Conservation (phyloP, 2,113 vertebrate species). For the Semicossyphus pulcher region DNA sequence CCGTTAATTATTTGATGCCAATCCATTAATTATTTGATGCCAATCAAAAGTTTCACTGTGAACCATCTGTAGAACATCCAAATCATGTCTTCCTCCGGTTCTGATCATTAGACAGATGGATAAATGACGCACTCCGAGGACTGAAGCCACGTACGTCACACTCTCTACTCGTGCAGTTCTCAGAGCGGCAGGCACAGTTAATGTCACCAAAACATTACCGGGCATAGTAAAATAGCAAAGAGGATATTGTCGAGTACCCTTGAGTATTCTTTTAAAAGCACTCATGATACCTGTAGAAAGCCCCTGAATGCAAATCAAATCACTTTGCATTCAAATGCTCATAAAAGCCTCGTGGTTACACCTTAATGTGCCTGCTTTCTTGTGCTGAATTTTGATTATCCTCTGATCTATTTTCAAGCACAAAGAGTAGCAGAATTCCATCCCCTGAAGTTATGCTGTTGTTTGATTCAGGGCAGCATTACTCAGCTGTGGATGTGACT, state of each 20-base stretch:
- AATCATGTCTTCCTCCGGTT: conserved; percentile 11
- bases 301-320: conserved; percentile 28
- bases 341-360: conserved; percentile 32
- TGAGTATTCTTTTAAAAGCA: conserved; percentile 5
- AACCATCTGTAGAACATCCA: conserved; percentile 30
- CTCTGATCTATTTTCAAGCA: conserved; percentile 56
- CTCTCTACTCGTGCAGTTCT: conserved; percentile 32
- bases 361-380: conserved; percentile 25
- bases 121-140: conserved; percentile 43
- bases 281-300: background rate
- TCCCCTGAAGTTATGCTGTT: conserved; percentile 37
- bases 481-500: conserved; percentile 51
- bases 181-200: conserved; percentile 37
- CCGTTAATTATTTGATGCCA: too few species aligned
- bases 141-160: conserved; percentile 38
- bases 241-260: background rate
- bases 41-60: conserved; percentile 4
- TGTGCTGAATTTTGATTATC: conserved; percentile 41
- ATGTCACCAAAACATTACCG: conserved; percentile 30
- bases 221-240: background rate
- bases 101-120: conserved; percentile 54
- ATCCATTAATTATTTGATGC: conserved; percentile 16
- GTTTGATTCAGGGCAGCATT: conserved; percentile 46
- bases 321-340: conserved; percentile 18
- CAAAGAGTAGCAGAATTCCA: conserved; percentile 32